Base-by-base conservation (phyloP, 2,888 invertebrate genomes). In the Heliconius cydno region DNA sequence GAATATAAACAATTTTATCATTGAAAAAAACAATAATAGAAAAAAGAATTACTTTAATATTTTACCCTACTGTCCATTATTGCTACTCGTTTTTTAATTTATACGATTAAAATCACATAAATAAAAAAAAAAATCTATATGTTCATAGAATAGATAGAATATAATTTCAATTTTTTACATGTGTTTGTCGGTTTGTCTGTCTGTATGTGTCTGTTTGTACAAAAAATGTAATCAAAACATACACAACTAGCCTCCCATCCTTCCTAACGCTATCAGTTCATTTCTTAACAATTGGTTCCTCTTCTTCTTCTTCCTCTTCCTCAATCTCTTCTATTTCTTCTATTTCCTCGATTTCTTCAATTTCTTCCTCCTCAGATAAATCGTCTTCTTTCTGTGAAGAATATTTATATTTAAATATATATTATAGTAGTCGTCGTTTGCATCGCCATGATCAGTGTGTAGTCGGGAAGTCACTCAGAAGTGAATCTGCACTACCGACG, bases 301-400 rank as follows among this genome's bases (percentile, higher is more conserved):
- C 76, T 65, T 77, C 79, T 15, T 66, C 79, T 75, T 84, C 89
- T 78, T 82, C 84, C 65, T 86, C 85, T 81, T 88, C 87, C 82
- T 90, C 89, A 34, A 88, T 90, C 68, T 91, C 91, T 0, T 89
- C 88, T 82, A 95, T 92, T 84, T 90, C 95, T 82, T 91, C 94
- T n/a, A 92, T 90, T 83, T 73, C 72, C 19, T 94, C 94, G 86
- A 94, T 93, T 65, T 92, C 88, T 84, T 94, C 94, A 74, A 93
- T 94, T 6, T 92, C 88, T 83, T 91, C 88, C 67, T 94, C 94
- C 41, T 95, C 94, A n/a, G 93, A 38, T 89, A 89, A 68, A 68
- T 93, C 90, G 77, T 90, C 91, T 74, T 92, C 90, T 85, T 93
- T 92, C 94, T 95, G 88, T 74, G 85, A 77, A 52, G 52, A 52